Evolutionary conservation across 2,797 vertebrate genomes (phyloP).

Genomic region (Acrocephalus scirpaceus): DNA sequence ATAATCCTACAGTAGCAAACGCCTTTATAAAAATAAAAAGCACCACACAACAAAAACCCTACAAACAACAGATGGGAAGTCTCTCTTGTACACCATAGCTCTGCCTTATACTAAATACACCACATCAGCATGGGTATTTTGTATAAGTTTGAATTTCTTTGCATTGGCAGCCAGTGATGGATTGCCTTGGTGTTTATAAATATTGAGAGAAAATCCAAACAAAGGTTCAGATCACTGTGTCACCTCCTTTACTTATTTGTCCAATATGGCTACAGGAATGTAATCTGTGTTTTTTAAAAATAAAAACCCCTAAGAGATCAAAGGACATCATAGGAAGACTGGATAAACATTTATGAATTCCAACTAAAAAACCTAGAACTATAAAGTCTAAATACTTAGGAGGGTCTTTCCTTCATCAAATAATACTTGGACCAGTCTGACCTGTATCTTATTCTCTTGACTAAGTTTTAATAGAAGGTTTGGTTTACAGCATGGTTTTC

Average conservation of each 20-base stretch:
- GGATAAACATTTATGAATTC: slow-evolving; percentile 25
- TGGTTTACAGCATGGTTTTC: background rate
- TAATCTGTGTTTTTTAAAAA: slow-evolving; percentile 25
- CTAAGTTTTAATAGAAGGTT: background rate
- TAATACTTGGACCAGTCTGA: background rate
- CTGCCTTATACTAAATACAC: background rate
- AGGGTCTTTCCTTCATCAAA: slow-evolving; percentile 13
- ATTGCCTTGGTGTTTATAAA: slow-evolving; percentile 14
- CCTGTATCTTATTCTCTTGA: background rate
- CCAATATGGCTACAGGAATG: background rate
- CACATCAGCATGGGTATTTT: background rate
- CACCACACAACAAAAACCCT: background rate
- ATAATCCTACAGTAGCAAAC: background rate
- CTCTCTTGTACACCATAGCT: background rate
- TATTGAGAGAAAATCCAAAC: slow-evolving; percentile 26
- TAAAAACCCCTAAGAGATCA: background rate
- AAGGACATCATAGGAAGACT: slow-evolving; percentile 10
- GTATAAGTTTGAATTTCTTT: background rate
- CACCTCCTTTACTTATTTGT: background rate
- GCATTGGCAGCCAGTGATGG: background rate
- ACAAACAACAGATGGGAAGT: background rate
- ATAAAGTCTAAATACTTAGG: background rate
- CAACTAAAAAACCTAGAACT: background rate
- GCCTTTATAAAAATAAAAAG: background rate
- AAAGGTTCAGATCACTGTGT: background rate